Evolutionary conservation across 2,888 invertebrate genomes (phyloP).

Genomic region (Tetheella fluctuosa): DNA sequence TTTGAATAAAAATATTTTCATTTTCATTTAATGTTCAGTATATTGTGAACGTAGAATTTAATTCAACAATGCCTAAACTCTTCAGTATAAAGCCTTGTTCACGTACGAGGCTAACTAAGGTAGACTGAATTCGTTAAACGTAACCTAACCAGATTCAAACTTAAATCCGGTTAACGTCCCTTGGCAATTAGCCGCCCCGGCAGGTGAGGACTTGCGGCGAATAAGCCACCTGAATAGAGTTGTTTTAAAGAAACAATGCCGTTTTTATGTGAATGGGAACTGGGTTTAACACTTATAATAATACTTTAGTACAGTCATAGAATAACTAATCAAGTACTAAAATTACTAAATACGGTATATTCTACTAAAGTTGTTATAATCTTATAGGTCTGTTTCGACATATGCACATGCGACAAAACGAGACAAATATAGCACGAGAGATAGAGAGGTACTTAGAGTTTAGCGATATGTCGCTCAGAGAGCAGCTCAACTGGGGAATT

Average conservation of each 20-base stretch:
- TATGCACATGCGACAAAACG: no score
- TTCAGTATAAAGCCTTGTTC: conserved; percentile 36
- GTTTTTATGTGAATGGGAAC: conserved; percentile 7
- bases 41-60: conserved; percentile 19
- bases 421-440: no score
- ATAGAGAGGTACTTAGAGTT: no score
- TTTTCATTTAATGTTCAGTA: no score
- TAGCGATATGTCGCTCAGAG: no score
- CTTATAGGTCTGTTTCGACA: no score
- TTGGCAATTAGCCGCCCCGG: conserved; percentile 62
- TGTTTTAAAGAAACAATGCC: conserved; percentile 25
- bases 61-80: conserved; percentile 29
- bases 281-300: neutral
- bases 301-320: no score
- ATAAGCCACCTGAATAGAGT: conserved; percentile 43
- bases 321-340: no score
- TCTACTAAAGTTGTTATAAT: no score
- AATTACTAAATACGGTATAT: no score
- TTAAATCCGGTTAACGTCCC: conserved; percentile 73
- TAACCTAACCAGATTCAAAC: conserved; percentile 74
- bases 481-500: no score
- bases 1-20: no score
- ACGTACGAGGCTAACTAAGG: conserved; percentile 64
- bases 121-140: conserved; percentile 73
- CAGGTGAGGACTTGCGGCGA: conserved; percentile 66